Conservation (phyloP, 1,140 invertebrate species). For the Lepidurus apus region DNA sequence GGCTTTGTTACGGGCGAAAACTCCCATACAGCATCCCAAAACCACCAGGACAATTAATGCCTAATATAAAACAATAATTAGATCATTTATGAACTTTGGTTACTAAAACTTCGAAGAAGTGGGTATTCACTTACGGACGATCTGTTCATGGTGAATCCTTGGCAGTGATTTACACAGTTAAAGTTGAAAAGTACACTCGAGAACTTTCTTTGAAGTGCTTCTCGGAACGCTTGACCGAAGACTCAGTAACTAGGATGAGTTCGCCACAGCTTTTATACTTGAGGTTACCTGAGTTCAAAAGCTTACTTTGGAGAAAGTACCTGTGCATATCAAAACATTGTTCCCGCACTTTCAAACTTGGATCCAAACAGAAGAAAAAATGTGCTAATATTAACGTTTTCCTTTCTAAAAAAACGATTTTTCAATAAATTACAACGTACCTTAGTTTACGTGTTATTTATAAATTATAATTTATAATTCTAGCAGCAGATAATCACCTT, state of each 20-base stretch:
- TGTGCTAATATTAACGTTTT: no score
- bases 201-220: slow-evolving; percentile 8
- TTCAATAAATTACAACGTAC: no score
- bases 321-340: neutral
- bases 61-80: neutral
- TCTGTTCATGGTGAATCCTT: neutral
- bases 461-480: neutral
- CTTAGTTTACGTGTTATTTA: no score
- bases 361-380: no score
- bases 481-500: neutral
- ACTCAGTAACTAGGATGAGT: neutral
- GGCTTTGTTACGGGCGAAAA: neutral
- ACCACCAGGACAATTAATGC: neutral
- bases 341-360: neutral
- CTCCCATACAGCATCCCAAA: neutral
- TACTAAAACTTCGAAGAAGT: neutral
- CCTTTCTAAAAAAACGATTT: no score
- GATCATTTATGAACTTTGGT: neutral
- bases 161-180: neutral
- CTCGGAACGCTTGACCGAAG: neutral
- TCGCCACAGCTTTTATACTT: neutral
- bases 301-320: neutral
- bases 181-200: neutral
- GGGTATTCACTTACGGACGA: neutral
- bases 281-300: neutral